Evolutionary conservation across 37 sponge, comb jelly and placozoan genomes (phyloP), one percentile per base, ranked within the genome.

Genomic region (Aplysina aerophoba): DNA sequence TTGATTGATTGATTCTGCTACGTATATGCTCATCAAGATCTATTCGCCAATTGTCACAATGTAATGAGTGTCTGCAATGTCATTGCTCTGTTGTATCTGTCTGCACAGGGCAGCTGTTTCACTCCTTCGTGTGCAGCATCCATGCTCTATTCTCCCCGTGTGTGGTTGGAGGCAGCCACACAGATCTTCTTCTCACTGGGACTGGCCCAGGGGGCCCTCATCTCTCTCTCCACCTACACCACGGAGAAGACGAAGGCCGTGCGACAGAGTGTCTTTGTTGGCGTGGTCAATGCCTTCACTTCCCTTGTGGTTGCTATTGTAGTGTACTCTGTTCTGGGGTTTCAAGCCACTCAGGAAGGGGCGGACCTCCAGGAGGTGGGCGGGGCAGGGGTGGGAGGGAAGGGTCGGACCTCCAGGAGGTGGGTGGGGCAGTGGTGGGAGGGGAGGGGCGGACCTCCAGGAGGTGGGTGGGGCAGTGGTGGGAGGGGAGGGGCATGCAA

Each of bases 121-220:
- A 55, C 62, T 31, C 16, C 36, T 28, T 20, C 59, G 2, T 63
- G 83, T 62, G 68, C 56, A 80, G 44, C 56, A 74, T 80, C 24
- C 11, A 81, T 67, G 28, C 65, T 92, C 15, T 89, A 83, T 39
- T 53, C 64, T 30, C 93, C 96, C 17, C 86, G 87, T 57, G 94
- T 95, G 39, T 99, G 99, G 99, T 79, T 94, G 34, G 96, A 95
- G 69, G 99, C 99, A 17, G 90, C 96, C 34, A 94, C 99, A 34
- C 99, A 99, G 83, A 97, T 99, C 37, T 99, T 97, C 85, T 99
- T 94, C 86, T 95, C 97, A 0, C 92, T 96, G 24, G 94, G 99
- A 27, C 79, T 97, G 16, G 93, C 94, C 13, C 75, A 87, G 58
- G 99, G 99, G 16, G 92, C 92, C 13, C 88, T 97, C 0, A 89